A percentile compares a stretch with the other conserved stretches of the same genome.
These are phyloP conservation scores for Tachysurus fulvidraco DNA, from an alignment of 2,113 vertebrate genomes.

Conservation along the genomic window DNA sequence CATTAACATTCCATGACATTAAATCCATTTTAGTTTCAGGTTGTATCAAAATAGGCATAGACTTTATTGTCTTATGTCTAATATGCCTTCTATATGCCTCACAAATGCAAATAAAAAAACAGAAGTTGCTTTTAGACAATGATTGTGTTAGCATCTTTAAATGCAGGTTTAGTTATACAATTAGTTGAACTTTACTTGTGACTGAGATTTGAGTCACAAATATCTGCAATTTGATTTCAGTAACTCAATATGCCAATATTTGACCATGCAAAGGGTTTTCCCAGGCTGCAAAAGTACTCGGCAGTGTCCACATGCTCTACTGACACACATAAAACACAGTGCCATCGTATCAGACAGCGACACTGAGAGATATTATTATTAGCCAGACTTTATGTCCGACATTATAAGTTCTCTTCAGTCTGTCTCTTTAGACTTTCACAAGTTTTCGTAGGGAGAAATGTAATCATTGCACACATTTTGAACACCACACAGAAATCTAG, in stretches of 20 bases:
- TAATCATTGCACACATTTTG: constrained; percentile 5
- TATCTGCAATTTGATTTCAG: background rate
- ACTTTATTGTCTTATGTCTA: too few relatives aligned
- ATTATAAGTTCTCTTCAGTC: constrained; percentile 6
- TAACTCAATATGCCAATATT: background rate
- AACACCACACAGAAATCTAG: background rate
- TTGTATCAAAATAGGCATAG: too few relatives aligned
- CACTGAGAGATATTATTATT: constrained; percentile 11
- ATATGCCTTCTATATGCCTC: too few relatives aligned
- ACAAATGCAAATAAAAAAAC: too few relatives aligned
- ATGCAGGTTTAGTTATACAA: background rate
- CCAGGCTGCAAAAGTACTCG: background rate
- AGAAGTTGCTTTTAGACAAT: too few relatives aligned
- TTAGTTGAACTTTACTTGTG: background rate
- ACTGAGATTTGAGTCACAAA: background rate
- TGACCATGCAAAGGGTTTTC: background rate
- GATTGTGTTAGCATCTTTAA: background rate
- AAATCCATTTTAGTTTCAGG: too few relatives aligned
- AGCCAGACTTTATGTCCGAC: background rate
- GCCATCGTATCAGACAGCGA: constrained; percentile 3
- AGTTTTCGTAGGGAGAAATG: constrained; percentile 29
- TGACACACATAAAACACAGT: constrained; percentile 12
- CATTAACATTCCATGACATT: too few relatives aligned
- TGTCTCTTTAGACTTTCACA: background rate
- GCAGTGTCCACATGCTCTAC: constrained; percentile 1